Percentiles rank a stretch among this genome's conserved stretches.
Conservation (phyloP, 2,888 invertebrate genomes). For the Erebia ligea region DNA sequence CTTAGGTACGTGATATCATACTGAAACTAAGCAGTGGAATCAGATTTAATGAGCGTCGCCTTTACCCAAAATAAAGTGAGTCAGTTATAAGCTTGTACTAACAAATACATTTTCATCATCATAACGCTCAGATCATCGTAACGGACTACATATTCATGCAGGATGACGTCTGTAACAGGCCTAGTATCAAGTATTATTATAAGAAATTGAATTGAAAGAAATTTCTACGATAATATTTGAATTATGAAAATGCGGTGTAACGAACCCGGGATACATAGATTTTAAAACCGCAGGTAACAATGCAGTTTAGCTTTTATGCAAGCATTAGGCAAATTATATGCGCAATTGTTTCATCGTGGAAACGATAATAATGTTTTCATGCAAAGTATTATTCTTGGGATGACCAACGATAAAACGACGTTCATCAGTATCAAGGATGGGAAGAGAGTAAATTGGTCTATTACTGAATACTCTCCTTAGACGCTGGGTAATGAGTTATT, state of each 20-base stretch:
- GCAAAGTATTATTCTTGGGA: not conserved
- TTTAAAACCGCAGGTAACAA: conserved; percentile 25
- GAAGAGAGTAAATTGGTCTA: not conserved
- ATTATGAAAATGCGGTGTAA: conserved; percentile 42
- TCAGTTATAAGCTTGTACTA: not conserved
- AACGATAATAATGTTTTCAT: conserved; percentile 5
- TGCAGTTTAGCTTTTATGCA: conserved; percentile 19
- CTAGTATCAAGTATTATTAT: too few relatives aligned
- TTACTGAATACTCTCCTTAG: not conserved
- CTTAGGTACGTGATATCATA: not conserved
- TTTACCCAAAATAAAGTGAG: not conserved
- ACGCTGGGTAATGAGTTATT: not conserved
- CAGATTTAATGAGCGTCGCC: not conserved
- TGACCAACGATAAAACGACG: not conserved
- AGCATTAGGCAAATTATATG: conserved; percentile 18
- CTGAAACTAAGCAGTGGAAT: not conserved
- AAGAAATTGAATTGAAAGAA: too few relatives aligned
- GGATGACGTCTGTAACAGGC: conserved; percentile 1
- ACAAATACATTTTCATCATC: not conserved
- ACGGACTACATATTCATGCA: not conserved
- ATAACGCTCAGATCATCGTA: not conserved
- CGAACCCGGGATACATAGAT: conserved; percentile 26
- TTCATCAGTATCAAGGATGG: not conserved
- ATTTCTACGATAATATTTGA: conserved; percentile 42
- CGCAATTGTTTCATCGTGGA: conserved; percentile 5